Evolutionary conservation across 2,113 vertebrate species (phyloP), one percentile per base, ranked within the genome.

Genomic region (Corythaixoides concolor): DNA sequence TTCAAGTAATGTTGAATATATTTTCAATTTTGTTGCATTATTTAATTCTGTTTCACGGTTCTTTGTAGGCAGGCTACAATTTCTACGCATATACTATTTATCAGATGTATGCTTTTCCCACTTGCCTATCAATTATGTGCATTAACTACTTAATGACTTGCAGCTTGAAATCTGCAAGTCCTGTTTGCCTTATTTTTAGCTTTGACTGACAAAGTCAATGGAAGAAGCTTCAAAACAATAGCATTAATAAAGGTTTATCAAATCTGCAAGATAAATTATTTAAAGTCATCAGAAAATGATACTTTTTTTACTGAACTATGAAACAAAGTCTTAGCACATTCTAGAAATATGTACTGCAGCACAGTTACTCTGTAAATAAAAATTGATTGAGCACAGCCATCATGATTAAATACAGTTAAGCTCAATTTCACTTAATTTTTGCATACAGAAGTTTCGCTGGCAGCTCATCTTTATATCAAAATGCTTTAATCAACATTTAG

Each of bases 141-240:
- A 90, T 90, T 87, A 96, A 75, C 64, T 92, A 58, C 76, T 93
- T 86, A 80, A 87, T 26, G 39, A 69, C 58, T 85, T 86, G 81
- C 59, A 89, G 85, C 76, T 47, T 87, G 78, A 72, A 95, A 75
- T 76, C 81, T 55, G 37, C 83, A 85, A 85, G 27, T 37, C 59
- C 37, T 10, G 5, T 21, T 73, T 84, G 47, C 23, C 58, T 60
- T 55, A 21, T 26, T 69, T 94, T 69, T 64, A 49, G 41, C 77
- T 93, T 74, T 70, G 47, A 82, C 66, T 50, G 63, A 39, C 33
- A 53, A 10, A 72, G 56, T n/a, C 33, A 56, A 32, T 8, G 28
- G 58, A 79, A 77, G 37, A 80, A 79, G 33, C 35, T 72, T 64
- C 52, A 55, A 49, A 87, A 59, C 37, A 79, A 49, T 1, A 84